Evolutionary conservation across 2,888 invertebrate genomes (phyloP).

Genomic region (Congeria kusceri): DNA sequence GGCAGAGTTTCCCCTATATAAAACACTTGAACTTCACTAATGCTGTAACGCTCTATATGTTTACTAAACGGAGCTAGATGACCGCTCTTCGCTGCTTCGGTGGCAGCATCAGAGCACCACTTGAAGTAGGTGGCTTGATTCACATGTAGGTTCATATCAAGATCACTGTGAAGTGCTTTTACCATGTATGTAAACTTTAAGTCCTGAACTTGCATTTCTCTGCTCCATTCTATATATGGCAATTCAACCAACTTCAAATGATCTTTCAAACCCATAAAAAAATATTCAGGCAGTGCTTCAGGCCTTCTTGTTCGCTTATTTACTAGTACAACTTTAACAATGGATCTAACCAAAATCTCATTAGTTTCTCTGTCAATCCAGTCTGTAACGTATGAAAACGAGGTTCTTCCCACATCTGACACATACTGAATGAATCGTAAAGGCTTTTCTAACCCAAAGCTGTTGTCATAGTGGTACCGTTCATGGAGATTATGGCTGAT

Average conservation of each 20-base stretch:
- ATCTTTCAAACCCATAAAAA: conserved; percentile 5
- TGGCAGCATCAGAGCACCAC: conserved; percentile 48
- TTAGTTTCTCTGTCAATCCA: conserved; percentile 21
- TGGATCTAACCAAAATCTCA: conserved; percentile 11
- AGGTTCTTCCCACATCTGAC: conserved; percentile 22
- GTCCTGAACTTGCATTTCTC: too few relatives aligned
- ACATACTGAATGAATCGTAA: conserved; percentile 1
- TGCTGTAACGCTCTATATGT: conserved; percentile 43
- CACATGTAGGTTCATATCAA: conserved; percentile 50
- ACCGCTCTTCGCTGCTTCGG: conserved; percentile 26
- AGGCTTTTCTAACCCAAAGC: conserved; percentile 11
- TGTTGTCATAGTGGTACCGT: neutral
- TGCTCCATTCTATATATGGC: conserved; percentile 1
- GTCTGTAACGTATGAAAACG: neutral
- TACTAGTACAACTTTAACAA: conserved; percentile 15
- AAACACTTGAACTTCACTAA: conserved; percentile 21
- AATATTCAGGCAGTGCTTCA: conserved; percentile 16
- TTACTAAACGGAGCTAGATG: conserved; percentile 27
- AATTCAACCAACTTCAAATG: conserved; percentile 9
- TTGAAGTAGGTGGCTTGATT: conserved; percentile 39
- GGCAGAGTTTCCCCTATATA: conserved; percentile 41
- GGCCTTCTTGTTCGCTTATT: conserved; percentile 30
- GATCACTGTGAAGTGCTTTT: conserved; percentile 46
- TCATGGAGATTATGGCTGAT: conserved; percentile 7
- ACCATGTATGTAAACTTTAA: conserved; percentile 18